Base-by-base conservation (phyloP, 1,140 invertebrate species). In the Cephus cinctus region DNA sequence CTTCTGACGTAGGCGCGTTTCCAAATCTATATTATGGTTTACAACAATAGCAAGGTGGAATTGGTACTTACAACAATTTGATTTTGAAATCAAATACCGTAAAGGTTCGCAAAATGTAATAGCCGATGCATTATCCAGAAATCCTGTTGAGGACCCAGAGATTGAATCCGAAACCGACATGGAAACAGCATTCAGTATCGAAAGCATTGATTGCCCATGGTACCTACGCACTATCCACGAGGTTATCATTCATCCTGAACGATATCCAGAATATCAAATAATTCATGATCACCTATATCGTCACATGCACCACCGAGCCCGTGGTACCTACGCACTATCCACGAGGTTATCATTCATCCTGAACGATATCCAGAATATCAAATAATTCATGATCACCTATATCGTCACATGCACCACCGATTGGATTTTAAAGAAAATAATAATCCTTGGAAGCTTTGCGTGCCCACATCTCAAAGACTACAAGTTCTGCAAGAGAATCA, bases 401-500 rank as follows among this genome's bases (percentile, higher is more conserved):
- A 48, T 31, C 21, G 35, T 9, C 27, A 48, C 22, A 48, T 52
- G 11, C 21, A 36, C 3, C 39, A 42, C 15, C 21, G 16, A 11
- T 9, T 49, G 18, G 19, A 43, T 32, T 43, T 21, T 9, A 49
- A 49, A 6, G 47, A 49, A 15, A 42, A 21, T 11, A 12, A 27
- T 3, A 38, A 41, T n/a, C 14, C 34, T 1, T 43, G 47, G 47
- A 50, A 50, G 15, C 5, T 16, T 3, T 50, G 47, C 31, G 39
- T 62, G 11, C 59, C 57, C 3, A 46, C 25, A 34, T 16, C 47
- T 4, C 4, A 16, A n/a, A 12, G 56, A 19, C 3, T 6, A 4
- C 3, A 36, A 8, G 47, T 65, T 3, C n/a, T 67, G 4, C 0
- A 40, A 19, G 54, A 67, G 35, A 42, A 43, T 19, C 62, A 69